Evolutionary conservation across 1,140 invertebrate species (phyloP).

Genomic region (Sesamia nonagrioides): DNA sequence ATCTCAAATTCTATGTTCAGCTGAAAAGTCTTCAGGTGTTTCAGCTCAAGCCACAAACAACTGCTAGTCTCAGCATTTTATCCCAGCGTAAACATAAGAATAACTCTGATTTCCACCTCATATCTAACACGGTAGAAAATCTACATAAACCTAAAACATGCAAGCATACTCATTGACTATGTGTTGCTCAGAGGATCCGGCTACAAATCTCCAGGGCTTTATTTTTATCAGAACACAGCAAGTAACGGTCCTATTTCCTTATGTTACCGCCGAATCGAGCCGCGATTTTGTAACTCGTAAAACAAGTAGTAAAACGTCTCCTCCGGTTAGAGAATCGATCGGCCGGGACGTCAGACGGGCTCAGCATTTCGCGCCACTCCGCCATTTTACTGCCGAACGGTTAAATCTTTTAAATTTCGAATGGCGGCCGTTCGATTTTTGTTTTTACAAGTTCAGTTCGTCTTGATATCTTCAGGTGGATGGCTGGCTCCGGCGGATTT

Average conservation of each 20-base stretch:
- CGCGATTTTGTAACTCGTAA: slow-evolving; percentile 64
- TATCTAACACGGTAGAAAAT: slow-evolving; percentile 6
- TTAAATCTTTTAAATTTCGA: slow-evolving; percentile 73
- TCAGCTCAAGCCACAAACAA: not conserved
- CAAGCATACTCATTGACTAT: slow-evolving; percentile 35
- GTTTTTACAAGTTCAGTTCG: slow-evolving; percentile 48
- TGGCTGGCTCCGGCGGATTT: not conserved
- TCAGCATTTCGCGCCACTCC: slow-evolving; percentile 58
- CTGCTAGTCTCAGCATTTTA: slow-evolving; percentile 4
- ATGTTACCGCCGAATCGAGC: slow-evolving; percentile 57
- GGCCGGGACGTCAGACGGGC: slow-evolving; percentile 64
- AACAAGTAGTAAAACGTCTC: slow-evolving; percentile 67
- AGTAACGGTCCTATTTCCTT: slow-evolving; percentile 55
- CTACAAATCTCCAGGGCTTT: slow-evolving; percentile 61
- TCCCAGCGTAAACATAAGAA: slow-evolving; percentile 9
- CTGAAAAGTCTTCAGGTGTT: not conserved
- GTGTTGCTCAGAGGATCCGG: slow-evolving; percentile 23
- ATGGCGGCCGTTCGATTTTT: slow-evolving; percentile 55
- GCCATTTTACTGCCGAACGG: slow-evolving; percentile 64
- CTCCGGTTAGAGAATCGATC: slow-evolving; percentile 71
- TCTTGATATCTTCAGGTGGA: slow-evolving; percentile 36
- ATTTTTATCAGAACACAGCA: slow-evolving; percentile 60
- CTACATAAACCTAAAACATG: slow-evolving; percentile 29
- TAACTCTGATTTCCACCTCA: slow-evolving; percentile 18
- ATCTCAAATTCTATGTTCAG: not conserved